Evolutionary conservation across 1,140 invertebrate species (phyloP).

Genomic region (Drosophila insularis): DNA sequence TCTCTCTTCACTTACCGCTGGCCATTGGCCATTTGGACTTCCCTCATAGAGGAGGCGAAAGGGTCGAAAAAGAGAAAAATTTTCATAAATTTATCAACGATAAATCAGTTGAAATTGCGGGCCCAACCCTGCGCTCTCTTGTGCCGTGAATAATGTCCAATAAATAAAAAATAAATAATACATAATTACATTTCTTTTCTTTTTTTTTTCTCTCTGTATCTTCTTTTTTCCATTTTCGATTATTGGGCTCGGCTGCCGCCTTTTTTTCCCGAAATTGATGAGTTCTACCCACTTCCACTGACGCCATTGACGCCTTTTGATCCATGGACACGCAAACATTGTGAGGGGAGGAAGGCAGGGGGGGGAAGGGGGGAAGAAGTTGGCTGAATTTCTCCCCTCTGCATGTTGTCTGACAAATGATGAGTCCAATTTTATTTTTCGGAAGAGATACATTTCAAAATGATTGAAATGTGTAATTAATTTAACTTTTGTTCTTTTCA

Average conservation of each 20-base stretch:
- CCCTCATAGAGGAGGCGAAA: constrained; percentile 23
- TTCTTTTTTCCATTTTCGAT: constrained; percentile 10
- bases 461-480: constrained; percentile 71
- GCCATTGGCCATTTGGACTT: constrained; percentile 24
- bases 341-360: neutral
- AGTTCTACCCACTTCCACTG: constrained; percentile 16
- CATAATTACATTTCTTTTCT: constrained; percentile 73
- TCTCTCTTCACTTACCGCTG: constrained; percentile 6
- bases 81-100: constrained; percentile 78
- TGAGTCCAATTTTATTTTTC: constrained; percentile 46
- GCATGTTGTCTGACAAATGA: constrained; percentile 62
- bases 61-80: constrained; percentile 52
- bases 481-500: constrained; percentile 45
- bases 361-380: neutral
- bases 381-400: constrained; percentile 1
- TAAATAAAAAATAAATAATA: constrained; percentile 78
- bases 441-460: constrained; percentile 61
- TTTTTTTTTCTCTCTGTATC: no score
- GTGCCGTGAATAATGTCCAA: constrained; percentile 58
- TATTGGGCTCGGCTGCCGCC: constrained; percentile 9
- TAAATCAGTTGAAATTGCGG: constrained; percentile 64
- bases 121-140: constrained; percentile 17
- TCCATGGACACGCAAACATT: constrained; percentile 4
- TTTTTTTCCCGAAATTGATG: constrained; percentile 28
- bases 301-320: constrained; percentile 56